A percentile compares a stretch with the other conserved stretches of the same genome.
These are phyloP conservation scores for Chrysemys picta DNA, from an alignment of 2,113 vertebrate species.

Conservation along the genomic window DNA sequence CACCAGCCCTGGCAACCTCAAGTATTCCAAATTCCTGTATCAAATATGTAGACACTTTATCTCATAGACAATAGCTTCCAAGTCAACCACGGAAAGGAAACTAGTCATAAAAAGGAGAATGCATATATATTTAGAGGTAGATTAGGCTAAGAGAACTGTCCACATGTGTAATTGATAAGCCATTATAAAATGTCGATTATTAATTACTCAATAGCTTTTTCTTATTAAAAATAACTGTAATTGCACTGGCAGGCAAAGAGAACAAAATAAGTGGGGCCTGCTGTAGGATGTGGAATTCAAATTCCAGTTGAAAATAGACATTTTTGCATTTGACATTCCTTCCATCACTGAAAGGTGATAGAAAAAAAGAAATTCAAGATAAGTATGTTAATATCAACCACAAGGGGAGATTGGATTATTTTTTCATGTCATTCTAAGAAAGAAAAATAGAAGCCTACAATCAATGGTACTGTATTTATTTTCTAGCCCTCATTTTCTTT, in stretches of 20 bases:
- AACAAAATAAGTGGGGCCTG: not conserved
- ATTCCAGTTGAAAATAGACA: not conserved
- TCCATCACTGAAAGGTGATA: not conserved
- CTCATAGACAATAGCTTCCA: not conserved
- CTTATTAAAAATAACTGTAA: not conserved
- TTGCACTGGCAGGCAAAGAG: not conserved
- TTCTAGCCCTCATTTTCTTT: not conserved
- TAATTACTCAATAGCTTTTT: not conserved
- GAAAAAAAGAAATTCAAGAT: not conserved
- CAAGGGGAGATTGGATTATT: not conserved
- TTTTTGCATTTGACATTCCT: not conserved
- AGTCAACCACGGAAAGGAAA: not conserved
- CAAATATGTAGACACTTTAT: constrained; percentile 13
- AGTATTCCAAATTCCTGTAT: constrained; percentile 27
- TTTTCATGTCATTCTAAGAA: not conserved
- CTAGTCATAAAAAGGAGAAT: not conserved
- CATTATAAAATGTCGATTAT: not conserved
- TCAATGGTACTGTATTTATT: not conserved
- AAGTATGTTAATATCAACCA: constrained; percentile 34
- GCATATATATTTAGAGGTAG: not conserved
- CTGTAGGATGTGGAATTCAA: not conserved
- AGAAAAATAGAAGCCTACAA: not conserved
- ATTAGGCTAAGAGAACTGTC: constrained; percentile 8
- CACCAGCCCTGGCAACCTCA: constrained; percentile 44
- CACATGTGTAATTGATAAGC: not conserved